A percentile compares a stretch with the other conserved stretches of the same genome.
These are phyloP conservation scores for Jaculus jaculus DNA, from an alignment of 2,113 vertebrate species.

Conservation along the genomic window DNA sequence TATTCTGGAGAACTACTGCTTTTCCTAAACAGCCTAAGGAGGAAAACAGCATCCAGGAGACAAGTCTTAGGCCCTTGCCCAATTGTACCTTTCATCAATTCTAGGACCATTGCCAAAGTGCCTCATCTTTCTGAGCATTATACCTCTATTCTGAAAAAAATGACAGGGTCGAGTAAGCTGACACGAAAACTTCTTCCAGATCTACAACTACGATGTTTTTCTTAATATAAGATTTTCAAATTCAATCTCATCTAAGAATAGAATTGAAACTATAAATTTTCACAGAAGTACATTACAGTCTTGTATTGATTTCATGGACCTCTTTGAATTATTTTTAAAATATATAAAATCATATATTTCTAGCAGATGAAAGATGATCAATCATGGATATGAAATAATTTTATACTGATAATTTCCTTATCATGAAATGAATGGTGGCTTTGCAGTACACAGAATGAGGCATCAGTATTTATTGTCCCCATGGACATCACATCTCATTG, in stretches of 20 bases:
- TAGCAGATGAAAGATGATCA: neutral
- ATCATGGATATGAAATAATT: neutral
- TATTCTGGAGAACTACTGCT: neutral
- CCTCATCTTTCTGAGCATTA: neutral
- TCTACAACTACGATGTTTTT: neutral
- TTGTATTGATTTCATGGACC: neutral
- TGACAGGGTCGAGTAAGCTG: neutral
- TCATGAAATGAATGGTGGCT: neutral
- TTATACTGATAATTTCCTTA: neutral
- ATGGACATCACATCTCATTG: neutral
- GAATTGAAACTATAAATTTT: neutral
- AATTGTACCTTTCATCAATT: neutral
- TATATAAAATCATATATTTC: neutral
- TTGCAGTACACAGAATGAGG: neutral
- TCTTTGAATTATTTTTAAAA: neutral
- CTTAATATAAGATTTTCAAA: neutral
- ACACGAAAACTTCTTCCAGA: neutral
- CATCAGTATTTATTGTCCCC: neutral
- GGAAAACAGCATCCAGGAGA: neutral
- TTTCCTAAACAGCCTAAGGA: neutral
- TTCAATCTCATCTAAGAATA: constrained; percentile 1
- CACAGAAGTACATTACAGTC: neutral
- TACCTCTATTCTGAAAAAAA: neutral
- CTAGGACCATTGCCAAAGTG: neutral
- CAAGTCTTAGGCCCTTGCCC: neutral